These are phyloP conservation scores for Heliconius cydno DNA, from an alignment of 2,888 invertebrate genomes.

Conservation along the genomic window DNA sequence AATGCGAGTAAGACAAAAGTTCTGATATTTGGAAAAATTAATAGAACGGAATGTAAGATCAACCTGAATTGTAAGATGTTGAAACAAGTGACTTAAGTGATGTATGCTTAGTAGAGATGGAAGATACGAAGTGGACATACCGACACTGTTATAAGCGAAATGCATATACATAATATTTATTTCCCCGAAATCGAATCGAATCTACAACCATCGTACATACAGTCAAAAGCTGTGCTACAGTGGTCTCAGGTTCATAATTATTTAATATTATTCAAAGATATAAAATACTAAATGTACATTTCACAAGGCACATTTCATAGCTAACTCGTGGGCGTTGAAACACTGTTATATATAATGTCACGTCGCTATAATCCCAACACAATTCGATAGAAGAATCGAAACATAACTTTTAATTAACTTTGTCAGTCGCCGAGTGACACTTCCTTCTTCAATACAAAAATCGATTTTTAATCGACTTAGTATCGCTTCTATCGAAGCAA, in stretches of 20 bases:
- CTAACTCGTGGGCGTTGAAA: neutral
- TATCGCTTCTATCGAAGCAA: slow-evolving; percentile 47
- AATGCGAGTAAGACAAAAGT: too few species aligned
- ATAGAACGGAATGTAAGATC: too few species aligned
- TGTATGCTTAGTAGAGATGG: too few species aligned
- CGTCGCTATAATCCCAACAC: slow-evolving; percentile 21
- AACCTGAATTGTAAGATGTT: too few species aligned
- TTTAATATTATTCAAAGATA: neutral
- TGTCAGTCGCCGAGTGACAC: slow-evolving; percentile 56
- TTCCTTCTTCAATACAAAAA: slow-evolving; percentile 53
- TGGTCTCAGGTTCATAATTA: neutral
- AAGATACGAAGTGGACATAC: too few species aligned
- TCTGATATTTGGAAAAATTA: too few species aligned
- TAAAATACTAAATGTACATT: too few species aligned
- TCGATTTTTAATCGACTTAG: slow-evolving; percentile 54
- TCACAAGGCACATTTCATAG: neutral
- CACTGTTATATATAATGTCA: neutral
- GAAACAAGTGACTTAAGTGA: too few species aligned
- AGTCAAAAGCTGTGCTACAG: neutral
- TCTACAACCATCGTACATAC: too few species aligned
- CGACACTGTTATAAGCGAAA: too few species aligned
- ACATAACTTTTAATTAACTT: slow-evolving; percentile 55
- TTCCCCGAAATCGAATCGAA: too few species aligned
- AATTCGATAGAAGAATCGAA: slow-evolving; percentile 22
- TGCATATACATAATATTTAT: too few species aligned